Percentiles rank a stretch among this genome's conserved stretches.
These are phyloP conservation scores for Crossocerus cetratus DNA, from an alignment of 2,888 invertebrate genomes.

Conservation along the genomic window DNA sequence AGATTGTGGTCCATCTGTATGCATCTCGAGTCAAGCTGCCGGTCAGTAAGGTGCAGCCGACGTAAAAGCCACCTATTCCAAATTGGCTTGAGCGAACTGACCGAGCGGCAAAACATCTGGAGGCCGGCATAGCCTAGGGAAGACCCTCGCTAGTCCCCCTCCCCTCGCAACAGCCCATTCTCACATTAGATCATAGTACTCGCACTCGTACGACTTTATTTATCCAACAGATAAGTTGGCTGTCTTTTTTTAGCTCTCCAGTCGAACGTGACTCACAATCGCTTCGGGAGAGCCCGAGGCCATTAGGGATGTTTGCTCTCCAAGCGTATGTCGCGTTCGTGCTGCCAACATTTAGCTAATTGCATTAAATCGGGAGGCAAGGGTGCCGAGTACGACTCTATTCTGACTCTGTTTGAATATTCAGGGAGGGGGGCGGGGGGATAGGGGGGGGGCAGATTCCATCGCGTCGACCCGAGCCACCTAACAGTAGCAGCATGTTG, in stretches of 20 bases:
- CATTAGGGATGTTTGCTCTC: slow-evolving; percentile 43
- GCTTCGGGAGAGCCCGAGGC: neutral
- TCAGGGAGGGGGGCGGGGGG: no score
- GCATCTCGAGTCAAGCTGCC: slow-evolving; percentile 30
- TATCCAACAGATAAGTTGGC: slow-evolving; percentile 52
- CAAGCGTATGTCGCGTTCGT: slow-evolving; percentile 35
- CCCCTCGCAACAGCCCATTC: slow-evolving; percentile 1
- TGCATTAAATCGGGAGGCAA: slow-evolving; percentile 45
- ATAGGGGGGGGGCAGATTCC: neutral
- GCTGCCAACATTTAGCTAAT: slow-evolving; percentile 55
- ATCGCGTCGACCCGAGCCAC: neutral
- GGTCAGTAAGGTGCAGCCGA: slow-evolving; percentile 35
- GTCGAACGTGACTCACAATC: slow-evolving; percentile 21
- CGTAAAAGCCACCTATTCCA: slow-evolving; percentile 41
- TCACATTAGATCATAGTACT: slow-evolving; percentile 60
- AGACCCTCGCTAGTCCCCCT: slow-evolving; percentile 17
- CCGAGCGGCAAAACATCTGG: slow-evolving; percentile 53
- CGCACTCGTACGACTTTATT: slow-evolving; percentile 52
- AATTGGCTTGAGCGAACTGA: slow-evolving; percentile 52
- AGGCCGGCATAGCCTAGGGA: slow-evolving; percentile 31
- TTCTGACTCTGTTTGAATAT: slow-evolving; percentile 5
- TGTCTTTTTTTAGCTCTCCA: slow-evolving; percentile 21
- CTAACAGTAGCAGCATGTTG: no score
- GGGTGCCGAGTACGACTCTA: slow-evolving; percentile 3
- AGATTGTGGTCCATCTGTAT: slow-evolving; percentile 22